phyloP scores from a whole-genome alignment of 2,113 vertebrate species.

The Smithornis capensis region DNA sequence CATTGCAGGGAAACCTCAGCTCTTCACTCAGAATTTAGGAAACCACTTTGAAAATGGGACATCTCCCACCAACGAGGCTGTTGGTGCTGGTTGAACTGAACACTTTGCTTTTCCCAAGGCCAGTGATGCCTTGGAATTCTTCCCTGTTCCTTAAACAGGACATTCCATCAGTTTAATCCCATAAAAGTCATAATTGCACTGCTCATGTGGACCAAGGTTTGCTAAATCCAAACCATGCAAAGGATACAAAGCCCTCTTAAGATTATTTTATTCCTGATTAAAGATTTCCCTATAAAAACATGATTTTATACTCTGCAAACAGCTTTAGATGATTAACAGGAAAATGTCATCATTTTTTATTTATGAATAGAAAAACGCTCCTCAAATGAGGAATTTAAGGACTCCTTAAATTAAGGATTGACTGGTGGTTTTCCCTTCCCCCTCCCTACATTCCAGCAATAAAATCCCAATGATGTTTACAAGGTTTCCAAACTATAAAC shows the following conservation, averaged over 20 bases:
- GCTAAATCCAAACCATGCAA: not conserved
- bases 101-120: not conserved
- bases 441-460: not conserved
- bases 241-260: not conserved
- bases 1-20: not conserved
- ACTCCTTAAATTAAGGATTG: not conserved
- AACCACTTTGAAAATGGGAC: not conserved
- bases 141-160: not conserved
- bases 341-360: not conserved
- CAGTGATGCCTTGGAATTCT: not conserved
- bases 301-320: not conserved
- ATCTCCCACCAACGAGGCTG: not conserved
- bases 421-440: not conserved
- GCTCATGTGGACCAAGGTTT: not conserved
- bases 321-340: constrained; percentile 11
- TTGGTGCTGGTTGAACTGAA: not conserved
- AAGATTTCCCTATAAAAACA: not conserved
- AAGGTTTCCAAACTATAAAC: not conserved
- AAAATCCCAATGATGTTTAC: not conserved
- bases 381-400: constrained; percentile 23
- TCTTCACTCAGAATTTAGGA: not conserved
- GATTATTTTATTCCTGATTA: not conserved
- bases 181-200: not conserved
- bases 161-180: not conserved
- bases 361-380: not conserved